phyloP scores from a whole-genome alignment of 2,797 vertebrate genomes.

The Schizothorax lantsangensis region DNA sequence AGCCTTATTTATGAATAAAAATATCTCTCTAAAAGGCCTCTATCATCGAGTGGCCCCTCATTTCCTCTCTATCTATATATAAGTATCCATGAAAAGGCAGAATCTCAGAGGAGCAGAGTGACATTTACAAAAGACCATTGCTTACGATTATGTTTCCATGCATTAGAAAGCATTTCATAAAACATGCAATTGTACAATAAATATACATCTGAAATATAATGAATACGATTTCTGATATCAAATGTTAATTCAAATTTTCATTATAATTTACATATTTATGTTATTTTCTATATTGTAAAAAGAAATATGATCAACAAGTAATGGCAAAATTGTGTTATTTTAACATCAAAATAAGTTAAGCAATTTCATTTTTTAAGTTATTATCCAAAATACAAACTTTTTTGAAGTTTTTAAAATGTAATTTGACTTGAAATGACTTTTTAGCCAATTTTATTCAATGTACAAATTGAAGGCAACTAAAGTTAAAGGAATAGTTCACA shows the following conservation, averaged over 20 bases:
- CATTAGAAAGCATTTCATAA: not conserved
- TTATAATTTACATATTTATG: not conserved
- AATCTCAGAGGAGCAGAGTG: conserved; percentile 4
- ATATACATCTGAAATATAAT: not conserved
- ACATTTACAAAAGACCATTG: conserved; percentile 9
- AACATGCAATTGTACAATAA: not conserved
- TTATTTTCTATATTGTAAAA: not conserved
- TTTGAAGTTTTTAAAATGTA: no score
- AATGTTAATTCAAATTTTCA: not conserved
- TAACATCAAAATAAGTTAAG: no score
- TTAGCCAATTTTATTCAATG: no score
- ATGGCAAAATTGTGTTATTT: no score
- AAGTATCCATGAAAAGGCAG: conserved; percentile 12
- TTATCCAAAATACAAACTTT: no score
- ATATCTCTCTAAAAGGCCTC: conserved; percentile 42
- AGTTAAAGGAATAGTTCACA: not conserved
- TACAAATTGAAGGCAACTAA: not conserved
- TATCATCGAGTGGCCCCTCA: conserved; percentile 8
- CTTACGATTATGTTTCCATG: not conserved
- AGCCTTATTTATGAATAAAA: conserved; percentile 45
- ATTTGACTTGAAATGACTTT: no score
- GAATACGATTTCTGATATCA: not conserved
- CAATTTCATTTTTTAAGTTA: no score
- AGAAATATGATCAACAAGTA: no score
- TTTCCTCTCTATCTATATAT: conserved; percentile 20